Evolutionary conservation across 2,888 invertebrate genomes (phyloP), one percentile per base, ranked within the genome.

Genomic region (Unio delphinus): DNA sequence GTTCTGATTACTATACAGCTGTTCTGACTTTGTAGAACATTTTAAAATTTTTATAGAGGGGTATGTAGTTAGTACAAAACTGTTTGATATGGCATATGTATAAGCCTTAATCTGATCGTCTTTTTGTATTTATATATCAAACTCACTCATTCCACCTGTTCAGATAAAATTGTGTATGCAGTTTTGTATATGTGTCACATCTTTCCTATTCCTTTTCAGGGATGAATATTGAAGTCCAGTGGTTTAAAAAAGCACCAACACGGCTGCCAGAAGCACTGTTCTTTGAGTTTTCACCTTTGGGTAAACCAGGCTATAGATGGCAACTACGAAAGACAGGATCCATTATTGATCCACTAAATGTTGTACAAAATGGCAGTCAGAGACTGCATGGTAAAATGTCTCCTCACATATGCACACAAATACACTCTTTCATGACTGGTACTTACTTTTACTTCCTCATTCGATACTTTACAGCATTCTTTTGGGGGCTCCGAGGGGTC

Each of bases 361-460:
- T 86, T 8, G 73, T 85, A 17, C 70, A 70, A 11, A 87, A 87
- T 80, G 87, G 87, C n/a, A 86, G 86, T 66, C 85, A 86, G 67
- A 80, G 82, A 72, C 82, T 80, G 20, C 87, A 87, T 74, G 86
- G 86, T 86, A 70, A 73, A 74, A 61, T 17, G 5, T 30, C 59
- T 57, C 26, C 28, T 55, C 6, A 17, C 26, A 54, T 59, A 67
- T 28, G 3, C 20, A 20, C 23, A 23, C 26, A 15, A 55, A 30
- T 56, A 6, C 23, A 17, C 18, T 62, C 34, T 45, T 18, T 15
- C 45, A 45, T 45, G 45, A 45, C 15, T 45, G 45, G 45, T 45
- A 15, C 45, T 45, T 15, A 11, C 15, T 45, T 45, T 45, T 45
- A 45, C 11, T 45, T 45, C 45, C 11, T 45, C 3, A 45, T 45